Conservation (phyloP, 2,888 invertebrate genomes). For the Cantharis nigra region DNA sequence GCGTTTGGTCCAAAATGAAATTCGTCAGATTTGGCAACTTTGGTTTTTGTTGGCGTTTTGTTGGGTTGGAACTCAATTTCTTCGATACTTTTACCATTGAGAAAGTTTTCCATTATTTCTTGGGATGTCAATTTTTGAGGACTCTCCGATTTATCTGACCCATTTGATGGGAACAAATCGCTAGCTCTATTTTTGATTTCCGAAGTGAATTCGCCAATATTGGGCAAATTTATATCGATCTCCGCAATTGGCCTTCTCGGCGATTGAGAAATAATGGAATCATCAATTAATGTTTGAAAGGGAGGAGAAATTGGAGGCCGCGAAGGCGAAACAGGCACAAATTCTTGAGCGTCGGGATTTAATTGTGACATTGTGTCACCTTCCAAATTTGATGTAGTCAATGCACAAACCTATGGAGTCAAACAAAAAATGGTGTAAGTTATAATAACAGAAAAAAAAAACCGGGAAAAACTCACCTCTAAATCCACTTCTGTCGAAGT, state of each 20-base stretch:
- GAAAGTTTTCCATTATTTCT: constrained; percentile 52
- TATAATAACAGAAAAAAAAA: not conserved
- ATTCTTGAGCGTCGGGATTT: constrained; percentile 86
- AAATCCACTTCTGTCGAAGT: constrained; percentile 57
- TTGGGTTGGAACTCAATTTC: constrained; percentile 53
- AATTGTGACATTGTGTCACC: constrained; percentile 75
- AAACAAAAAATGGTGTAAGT: not conserved
- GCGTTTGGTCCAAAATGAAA: constrained; percentile 68
- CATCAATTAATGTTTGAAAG: constrained; percentile 46
- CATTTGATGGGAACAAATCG: constrained; percentile 53
- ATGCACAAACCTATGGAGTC: constrained; percentile 44
- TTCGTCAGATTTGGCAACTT: constrained; percentile 52
- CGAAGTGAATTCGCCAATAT: constrained; percentile 66
- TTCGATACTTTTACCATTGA: constrained; percentile 55
- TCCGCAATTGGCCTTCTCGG: constrained; percentile 68
- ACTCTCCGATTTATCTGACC: not conserved
- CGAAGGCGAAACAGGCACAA: constrained; percentile 72
- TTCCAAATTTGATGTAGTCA: constrained; percentile 44
- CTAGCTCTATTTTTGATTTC: constrained; percentile 68
- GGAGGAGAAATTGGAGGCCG: constrained; percentile 57
- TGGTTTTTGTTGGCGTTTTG: constrained; percentile 28
- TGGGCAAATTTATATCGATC: constrained; percentile 64
- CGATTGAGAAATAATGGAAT: constrained; percentile 67
- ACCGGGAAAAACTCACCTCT: constrained; percentile 35
- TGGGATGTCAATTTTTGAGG: constrained; percentile 43